These are phyloP conservation scores for Aricia artaxerxes DNA, from an alignment of 2,888 invertebrate genomes.

Conservation along the genomic window DNA sequence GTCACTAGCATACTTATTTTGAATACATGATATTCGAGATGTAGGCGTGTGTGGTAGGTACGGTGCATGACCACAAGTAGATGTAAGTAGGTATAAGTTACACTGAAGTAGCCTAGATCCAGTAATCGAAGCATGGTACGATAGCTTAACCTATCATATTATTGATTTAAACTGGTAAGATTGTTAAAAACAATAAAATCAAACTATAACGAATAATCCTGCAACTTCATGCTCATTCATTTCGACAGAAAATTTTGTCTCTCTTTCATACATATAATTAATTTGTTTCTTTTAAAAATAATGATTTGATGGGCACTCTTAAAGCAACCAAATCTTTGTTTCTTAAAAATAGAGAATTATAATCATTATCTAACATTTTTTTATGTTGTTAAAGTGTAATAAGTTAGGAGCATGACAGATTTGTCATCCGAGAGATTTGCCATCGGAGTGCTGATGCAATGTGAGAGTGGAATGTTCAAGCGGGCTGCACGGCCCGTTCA, in stretches of 20 bases:
- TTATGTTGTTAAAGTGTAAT: not conserved
- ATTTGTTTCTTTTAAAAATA: not conserved
- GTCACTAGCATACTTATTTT: not conserved
- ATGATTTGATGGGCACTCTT: too few species aligned
- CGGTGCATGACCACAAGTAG: slow-evolving; percentile 66
- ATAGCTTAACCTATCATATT: slow-evolving; percentile 35
- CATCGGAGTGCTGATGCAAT: not conserved
- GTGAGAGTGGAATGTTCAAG: not conserved
- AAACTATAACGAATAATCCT: not conserved
- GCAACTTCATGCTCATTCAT: not conserved
- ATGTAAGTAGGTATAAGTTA: slow-evolving; percentile 45
- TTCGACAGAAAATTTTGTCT: not conserved
- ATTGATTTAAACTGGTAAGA: not conserved
- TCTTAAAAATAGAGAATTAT: not conserved
- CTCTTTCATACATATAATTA: too few species aligned
- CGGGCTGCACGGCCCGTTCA: not conserved
- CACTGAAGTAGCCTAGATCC: slow-evolving; percentile 47
- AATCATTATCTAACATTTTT: not conserved
- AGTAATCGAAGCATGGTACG: slow-evolving; percentile 53
- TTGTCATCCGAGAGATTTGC: not conserved
- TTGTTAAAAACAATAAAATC: not conserved
- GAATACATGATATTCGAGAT: slow-evolving; percentile 26
- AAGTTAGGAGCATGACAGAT: not conserved
- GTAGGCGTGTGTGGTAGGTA: slow-evolving; percentile 70
- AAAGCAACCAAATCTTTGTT: not conserved